phyloP scores from a whole-genome alignment of 2,113 vertebrate genomes.

The Osmerus eperlanus region DNA sequence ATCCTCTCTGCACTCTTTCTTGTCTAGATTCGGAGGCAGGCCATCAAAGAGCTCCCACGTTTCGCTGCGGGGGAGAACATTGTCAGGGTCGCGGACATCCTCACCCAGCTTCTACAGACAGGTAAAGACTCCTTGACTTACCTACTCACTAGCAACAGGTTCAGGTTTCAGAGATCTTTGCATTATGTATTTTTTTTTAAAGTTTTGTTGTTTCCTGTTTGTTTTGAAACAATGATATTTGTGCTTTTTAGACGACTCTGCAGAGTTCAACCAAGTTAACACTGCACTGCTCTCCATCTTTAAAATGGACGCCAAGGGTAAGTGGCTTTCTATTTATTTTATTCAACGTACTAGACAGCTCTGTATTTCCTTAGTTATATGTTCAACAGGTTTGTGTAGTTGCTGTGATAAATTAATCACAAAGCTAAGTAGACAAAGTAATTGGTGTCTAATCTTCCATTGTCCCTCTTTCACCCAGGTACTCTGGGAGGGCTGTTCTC shows the following conservation, averaged over 20 bases:
- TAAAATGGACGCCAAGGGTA: conserved; percentile 97
- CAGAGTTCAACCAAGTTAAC: conserved; percentile 97
- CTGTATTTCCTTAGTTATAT: neutral
- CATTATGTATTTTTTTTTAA: too few relatives aligned
- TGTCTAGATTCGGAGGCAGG: conserved; percentile 89
- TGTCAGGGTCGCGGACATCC: conserved; percentile 91
- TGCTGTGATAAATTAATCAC: neutral
- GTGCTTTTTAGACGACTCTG: conserved; percentile 84
- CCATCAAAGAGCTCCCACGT: conserved; percentile 94
- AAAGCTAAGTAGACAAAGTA: neutral
- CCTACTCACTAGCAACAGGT: neutral
- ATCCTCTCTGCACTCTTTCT: neutral
- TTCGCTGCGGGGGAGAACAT: conserved; percentile 96
- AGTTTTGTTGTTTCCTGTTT: neutral
- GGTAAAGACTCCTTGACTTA: conserved; percentile 64
- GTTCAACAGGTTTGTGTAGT: neutral
- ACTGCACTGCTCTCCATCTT: conserved; percentile 92
- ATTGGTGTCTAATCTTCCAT: neutral
- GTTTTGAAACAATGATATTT: conserved; percentile 8
- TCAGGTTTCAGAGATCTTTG: too few relatives aligned
- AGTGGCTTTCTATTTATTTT: conserved; percentile 7
- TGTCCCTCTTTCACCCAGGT: conserved; percentile 63
- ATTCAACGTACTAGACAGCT: neutral
- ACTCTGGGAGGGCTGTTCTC: conserved; percentile 96
- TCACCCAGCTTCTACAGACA: conserved; percentile 95